Evolutionary conservation across 2,888 invertebrate genomes (phyloP), one percentile per base, ranked within the genome.

Genomic region (Subacronicta megacephala): DNA sequence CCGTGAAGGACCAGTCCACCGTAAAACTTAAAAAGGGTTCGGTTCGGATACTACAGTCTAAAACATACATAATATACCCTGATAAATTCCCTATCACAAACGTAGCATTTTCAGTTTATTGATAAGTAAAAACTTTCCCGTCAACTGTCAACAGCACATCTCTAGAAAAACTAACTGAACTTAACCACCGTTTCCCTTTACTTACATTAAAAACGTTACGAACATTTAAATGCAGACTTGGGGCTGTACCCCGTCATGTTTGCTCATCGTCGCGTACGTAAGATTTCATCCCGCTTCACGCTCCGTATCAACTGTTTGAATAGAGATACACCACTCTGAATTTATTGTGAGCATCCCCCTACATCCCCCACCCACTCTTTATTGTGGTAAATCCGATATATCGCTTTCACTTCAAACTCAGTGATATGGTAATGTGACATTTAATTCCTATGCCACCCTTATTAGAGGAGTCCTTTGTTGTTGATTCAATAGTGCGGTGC

Each of bases 301-400:
- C 87, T 87, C 64, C 86, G 84, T 81, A 90, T 92, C 92, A 91
- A 92, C 90, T 90, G 92, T 93, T 93, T 93, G 93, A 94, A 93
- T 94, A 92, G 90, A 92, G 86, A 90, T 90, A 91, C 89, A 88
- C 86, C 83, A 82, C 88, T 88, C 88, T 83, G 88, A 87, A 89
- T 92, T 92, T 92, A 93, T 91, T 92, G 92, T 92, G 86, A 85
- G 84, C 85, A 82, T 69, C 78, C 63, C 75, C 75, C 51, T 29
- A 3, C 60, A 37, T 67, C 56, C 66, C 59, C 71, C 81, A 61
- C 76, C 77, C 77, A 66, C 78, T 81, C 75, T 78, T 81, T 84
- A 90, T 90, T 91, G 92, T 92, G 83, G 80, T 84, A 92, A 91
- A 93, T 92, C 91, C 91, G 84, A 90, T 89, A 88, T 93, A 92